Conservation (phyloP, 64 coral and sea anemone genomes). For the Catalaphyllia jardinei region DNA sequence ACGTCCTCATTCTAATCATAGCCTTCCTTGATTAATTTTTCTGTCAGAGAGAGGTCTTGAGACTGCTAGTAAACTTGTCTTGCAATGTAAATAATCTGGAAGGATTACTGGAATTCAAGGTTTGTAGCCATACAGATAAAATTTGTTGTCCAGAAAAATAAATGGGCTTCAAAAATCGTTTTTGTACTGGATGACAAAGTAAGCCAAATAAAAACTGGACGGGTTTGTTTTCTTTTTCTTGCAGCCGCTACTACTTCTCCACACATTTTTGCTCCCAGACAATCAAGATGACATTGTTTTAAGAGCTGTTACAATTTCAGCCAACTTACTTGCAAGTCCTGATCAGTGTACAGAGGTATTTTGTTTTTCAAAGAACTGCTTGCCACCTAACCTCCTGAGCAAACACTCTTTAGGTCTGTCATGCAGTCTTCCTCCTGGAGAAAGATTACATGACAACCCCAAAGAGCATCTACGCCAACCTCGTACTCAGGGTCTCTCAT, state of each 20-base stretch:
- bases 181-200: too few species aligned
- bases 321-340: constrained; percentile 31
- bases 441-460: too few species aligned
- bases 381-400: too few species aligned
- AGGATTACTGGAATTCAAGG: constrained; percentile 46
- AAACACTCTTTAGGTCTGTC: too few species aligned
- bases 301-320: constrained; percentile 31
- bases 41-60: constrained; percentile 33
- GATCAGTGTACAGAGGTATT: constrained; percentile 20
- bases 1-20: too few species aligned
- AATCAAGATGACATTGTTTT: constrained; percentile 24
- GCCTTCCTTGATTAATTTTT: neutral
- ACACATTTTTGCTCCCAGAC: constrained; percentile 36
- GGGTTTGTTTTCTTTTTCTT: neutral
- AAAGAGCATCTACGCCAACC: too few species aligned
- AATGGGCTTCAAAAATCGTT: too few species aligned
- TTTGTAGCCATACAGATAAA: neutral
- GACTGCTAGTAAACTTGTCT: constrained; percentile 64
- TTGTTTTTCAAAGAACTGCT: too few species aligned
- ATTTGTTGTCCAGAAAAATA: neutral
- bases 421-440: too few species aligned
- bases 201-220: too few species aligned
- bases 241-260: constrained; percentile 10
- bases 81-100: constrained; percentile 53
- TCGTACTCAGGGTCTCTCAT: too few species aligned